phyloP scores from a whole-genome alignment of 2,888 invertebrate species.

The Trisateles emortualis region DNA sequence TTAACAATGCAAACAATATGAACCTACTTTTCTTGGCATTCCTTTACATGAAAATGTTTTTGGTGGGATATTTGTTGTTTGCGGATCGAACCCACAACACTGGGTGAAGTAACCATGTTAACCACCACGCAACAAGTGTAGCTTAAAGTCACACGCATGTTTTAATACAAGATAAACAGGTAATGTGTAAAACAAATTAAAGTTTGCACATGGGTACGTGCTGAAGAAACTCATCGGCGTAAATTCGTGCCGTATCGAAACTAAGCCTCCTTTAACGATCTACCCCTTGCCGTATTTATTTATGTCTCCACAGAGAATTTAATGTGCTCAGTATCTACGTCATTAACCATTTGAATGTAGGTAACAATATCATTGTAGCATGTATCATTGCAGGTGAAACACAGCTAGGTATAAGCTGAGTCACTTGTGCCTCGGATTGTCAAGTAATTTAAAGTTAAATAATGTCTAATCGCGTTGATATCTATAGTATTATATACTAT shows the following conservation, averaged over 20 bases:
- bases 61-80: no score
- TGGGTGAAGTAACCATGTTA: no score
- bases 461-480: no score
- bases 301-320: constrained; percentile 18
- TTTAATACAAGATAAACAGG: constrained; percentile 20
- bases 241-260: constrained; percentile 64
- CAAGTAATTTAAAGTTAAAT: no score
- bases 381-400: constrained; percentile 10
- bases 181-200: constrained; percentile 30
- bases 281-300: constrained; percentile 34
- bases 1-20: no score
- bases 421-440: no score
- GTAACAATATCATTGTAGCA: constrained; percentile 3
- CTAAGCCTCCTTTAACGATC: constrained; percentile 54
- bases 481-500: no score
- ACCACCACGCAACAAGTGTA: no score
- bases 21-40: no score
- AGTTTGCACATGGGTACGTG: constrained; percentile 55
- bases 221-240: constrained; percentile 58
- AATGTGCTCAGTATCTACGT: constrained; percentile 18
- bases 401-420: not conserved
- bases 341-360: constrained; percentile 21
- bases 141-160: not conserved
- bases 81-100: no score
- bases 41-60: no score